Evolutionary conservation across 2,888 invertebrate species (phyloP), one percentile per base, ranked within the genome.

Genomic region (Ecliptopera silaceata): DNA sequence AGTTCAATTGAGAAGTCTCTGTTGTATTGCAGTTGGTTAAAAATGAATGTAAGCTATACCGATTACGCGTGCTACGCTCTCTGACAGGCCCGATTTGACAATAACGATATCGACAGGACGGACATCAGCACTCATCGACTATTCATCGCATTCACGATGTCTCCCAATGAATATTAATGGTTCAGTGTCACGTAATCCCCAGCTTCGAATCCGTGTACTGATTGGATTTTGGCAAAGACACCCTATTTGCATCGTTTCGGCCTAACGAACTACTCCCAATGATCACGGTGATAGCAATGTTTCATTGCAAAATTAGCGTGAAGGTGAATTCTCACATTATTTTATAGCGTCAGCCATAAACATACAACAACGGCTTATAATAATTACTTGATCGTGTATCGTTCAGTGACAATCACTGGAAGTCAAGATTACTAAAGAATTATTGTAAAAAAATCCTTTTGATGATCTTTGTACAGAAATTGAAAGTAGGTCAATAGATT

Each of bases 81-180:
- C 50, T 43, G 50, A 32, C 59, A 53, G 41, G 51, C 42, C 39
- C 52, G 54, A 57, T 63, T 53, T 50, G 56, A 55, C 56, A 60
- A 50, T 64, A 65, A 61, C 65, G 60, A 59, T 61, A 59, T 62
- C 59, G 57, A 45, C 38, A 53, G 59, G 50, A 53, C 60, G 59
- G 50, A 53, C 60, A 56, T 61, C 72, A 69, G 69, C 68, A 66
- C 78, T 82, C 81, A 80, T 85, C 81, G 82, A 75, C 81, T 84
- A 84, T 85, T 84, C 87, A 84, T 82, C 76, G 79, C 75, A 77
- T 68, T 76, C 70, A 68, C 69, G 70, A 70, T 69, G 69, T 72
- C 74, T 69, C 63, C 71, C 79, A 79, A 88, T 88, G 84, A 84
- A 88, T 88, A 88, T 88, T 84, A 77, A 88, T 84, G 69, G 58